Percentiles rank a stretch among this genome's conserved stretches.
Evolutionary conservation across 2,113 vertebrate genomes (phyloP).

Genomic region (Gracilinanus agilis): DNA sequence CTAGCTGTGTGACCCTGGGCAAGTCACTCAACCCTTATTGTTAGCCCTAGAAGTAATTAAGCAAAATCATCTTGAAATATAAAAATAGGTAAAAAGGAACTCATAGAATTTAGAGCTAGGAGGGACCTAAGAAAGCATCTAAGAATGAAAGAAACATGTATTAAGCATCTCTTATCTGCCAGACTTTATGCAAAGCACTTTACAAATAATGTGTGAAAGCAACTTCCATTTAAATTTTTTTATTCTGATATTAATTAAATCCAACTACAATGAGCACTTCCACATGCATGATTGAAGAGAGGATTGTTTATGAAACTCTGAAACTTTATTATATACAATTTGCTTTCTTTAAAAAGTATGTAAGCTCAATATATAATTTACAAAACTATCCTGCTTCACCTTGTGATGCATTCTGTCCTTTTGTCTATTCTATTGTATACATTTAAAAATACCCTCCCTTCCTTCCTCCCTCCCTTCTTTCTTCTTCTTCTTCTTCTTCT

Average conservation of each 20-base stretch:
- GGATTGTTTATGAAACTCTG: not conserved
- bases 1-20: too few relatives aligned
- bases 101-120: not conserved
- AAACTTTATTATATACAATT: not conserved
- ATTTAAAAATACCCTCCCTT: not conserved
- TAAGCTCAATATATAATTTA: not conserved
- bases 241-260: not conserved
- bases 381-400: not conserved
- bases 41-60: not conserved
- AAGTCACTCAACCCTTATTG: too few relatives aligned
- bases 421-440: not conserved
- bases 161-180: not conserved
- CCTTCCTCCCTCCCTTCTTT: too few relatives aligned
- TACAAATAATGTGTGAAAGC: too few relatives aligned
- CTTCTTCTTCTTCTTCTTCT: too few relatives aligned
- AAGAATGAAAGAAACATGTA: not conserved
- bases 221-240: too few relatives aligned
- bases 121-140: not conserved
- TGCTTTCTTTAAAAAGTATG: not conserved
- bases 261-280: not conserved
- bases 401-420: not conserved
- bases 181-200: not conserved
- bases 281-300: not conserved
- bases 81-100: not conserved
- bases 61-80: not conserved